Evolutionary conservation across 1,140 invertebrate genomes (phyloP).

Genomic region (Halyomorpha halys): DNA sequence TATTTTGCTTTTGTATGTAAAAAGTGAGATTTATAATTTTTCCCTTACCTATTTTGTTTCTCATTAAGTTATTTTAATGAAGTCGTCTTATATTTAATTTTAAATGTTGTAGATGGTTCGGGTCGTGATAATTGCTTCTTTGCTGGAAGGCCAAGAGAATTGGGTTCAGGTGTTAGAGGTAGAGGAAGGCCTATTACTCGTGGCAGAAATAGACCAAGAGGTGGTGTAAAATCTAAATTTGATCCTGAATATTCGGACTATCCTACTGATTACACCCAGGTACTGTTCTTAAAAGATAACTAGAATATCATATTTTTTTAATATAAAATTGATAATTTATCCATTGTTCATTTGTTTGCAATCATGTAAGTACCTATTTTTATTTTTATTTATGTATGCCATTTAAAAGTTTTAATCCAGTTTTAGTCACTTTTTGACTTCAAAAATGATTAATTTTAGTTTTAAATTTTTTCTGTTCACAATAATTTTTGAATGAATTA

Average conservation of each 20-base stretch:
- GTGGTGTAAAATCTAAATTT: constrained; percentile 28
- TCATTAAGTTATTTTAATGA: neutral
- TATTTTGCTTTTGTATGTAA: neutral
- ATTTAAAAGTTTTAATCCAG: no score
- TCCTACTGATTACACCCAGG: constrained; percentile 41
- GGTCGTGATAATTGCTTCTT: neutral
- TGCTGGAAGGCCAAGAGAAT: neutral
- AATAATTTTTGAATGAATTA: no score
- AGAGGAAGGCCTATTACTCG: constrained; percentile 15
- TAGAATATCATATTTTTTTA: no score
- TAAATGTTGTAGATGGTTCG: neutral
- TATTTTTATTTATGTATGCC: no score
- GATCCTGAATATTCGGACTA: constrained; percentile 42
- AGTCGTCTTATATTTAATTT: no score
- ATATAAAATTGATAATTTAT: no score
- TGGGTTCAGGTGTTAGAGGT: constrained; percentile 2
- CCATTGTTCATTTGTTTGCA: no score
- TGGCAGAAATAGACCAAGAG: constrained; percentile 33
- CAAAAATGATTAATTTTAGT: no score
- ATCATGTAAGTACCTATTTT: no score
- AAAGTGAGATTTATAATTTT: neutral
- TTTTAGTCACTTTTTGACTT: no score
- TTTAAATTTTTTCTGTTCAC: no score
- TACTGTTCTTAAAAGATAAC: constrained; percentile 28
- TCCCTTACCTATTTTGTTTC: neutral